Percentiles rank a stretch among this genome's conserved stretches.
Evolutionary conservation across 1,140 invertebrate genomes (phyloP).

Genomic region (Platyura marginata): DNA sequence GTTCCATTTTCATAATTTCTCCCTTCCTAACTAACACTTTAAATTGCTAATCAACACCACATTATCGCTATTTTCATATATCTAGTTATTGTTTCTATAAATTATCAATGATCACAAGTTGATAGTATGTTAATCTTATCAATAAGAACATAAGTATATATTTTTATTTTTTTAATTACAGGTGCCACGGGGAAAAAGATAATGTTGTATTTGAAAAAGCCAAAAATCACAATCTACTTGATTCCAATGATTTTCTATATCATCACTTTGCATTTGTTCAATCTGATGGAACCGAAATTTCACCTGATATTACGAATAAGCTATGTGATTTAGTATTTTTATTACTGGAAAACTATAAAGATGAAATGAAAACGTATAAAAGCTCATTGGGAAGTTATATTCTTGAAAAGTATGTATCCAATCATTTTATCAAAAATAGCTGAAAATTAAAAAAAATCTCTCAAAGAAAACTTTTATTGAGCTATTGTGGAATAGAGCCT

Average conservation of each 20-base stretch:
- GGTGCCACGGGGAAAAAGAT: constrained; percentile 55
- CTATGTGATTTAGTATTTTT: constrained; percentile 14
- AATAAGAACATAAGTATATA: no score
- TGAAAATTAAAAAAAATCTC: no score
- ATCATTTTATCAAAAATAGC: not conserved
- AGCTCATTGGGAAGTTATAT: constrained; percentile 28
- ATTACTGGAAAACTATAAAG: constrained; percentile 8
- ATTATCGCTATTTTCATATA: no score
- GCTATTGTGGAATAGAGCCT: no score
- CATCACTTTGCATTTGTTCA: constrained; percentile 19
- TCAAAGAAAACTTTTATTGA: no score
- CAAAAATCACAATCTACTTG: constrained; percentile 31
- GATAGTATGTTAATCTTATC: no score
- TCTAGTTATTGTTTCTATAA: no score
- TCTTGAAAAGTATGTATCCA: constrained; percentile 19
- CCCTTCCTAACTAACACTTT: no score
- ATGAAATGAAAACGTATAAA: constrained; percentile 12
- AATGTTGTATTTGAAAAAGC: constrained; percentile 49
- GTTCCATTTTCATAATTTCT: no score
- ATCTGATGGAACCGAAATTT: constrained; percentile 18
- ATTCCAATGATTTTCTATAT: constrained; percentile 12
- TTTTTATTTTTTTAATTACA: constrained; percentile 8
- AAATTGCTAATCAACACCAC: no score
- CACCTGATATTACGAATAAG: constrained; percentile 11
- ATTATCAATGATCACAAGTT: no score